Conservation (phyloP, 2,888 invertebrate species). For the Andrena bicolor region DNA sequence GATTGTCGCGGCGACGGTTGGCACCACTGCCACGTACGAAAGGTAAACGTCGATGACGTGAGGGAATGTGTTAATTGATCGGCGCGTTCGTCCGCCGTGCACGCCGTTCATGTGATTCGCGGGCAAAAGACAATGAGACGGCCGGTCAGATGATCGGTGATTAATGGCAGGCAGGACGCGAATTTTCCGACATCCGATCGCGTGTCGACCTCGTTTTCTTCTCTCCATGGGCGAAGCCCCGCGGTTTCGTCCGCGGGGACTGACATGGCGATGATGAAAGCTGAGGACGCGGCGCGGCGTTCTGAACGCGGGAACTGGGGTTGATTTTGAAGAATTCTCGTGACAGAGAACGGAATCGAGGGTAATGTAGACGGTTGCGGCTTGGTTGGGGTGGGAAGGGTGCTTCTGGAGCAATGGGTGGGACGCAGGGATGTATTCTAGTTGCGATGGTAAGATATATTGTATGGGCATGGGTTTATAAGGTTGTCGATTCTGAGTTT, state of each 20-base stretch:
- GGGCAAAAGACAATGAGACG: constrained; percentile 54
- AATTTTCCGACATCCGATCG: constrained; percentile 70
- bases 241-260: not conserved
- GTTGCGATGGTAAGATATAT: too few relatives aligned
- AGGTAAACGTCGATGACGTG: constrained; percentile 63
- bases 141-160: constrained; percentile 50
- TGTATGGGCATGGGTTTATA: too few relatives aligned
- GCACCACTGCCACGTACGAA: constrained; percentile 45
- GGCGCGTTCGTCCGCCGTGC: constrained; percentile 31
- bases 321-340: not conserved
- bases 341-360: too few relatives aligned
- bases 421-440: too few relatives aligned
- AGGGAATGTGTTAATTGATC: constrained; percentile 63
- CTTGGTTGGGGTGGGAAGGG: too few relatives aligned
- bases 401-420: too few relatives aligned
- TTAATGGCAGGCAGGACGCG: constrained; percentile 59
- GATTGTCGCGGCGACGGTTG: constrained; percentile 20
- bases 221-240: not conserved
- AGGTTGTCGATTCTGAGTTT: too few relatives aligned
- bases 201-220: constrained; percentile 64
- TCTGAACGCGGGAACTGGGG: too few relatives aligned
- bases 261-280: not conserved
- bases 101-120: constrained; percentile 39
- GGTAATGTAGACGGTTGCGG: too few relatives aligned
- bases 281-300: too few relatives aligned